Conservation (phyloP, 2,797 vertebrate genomes). For the Valencia hispanica region DNA sequence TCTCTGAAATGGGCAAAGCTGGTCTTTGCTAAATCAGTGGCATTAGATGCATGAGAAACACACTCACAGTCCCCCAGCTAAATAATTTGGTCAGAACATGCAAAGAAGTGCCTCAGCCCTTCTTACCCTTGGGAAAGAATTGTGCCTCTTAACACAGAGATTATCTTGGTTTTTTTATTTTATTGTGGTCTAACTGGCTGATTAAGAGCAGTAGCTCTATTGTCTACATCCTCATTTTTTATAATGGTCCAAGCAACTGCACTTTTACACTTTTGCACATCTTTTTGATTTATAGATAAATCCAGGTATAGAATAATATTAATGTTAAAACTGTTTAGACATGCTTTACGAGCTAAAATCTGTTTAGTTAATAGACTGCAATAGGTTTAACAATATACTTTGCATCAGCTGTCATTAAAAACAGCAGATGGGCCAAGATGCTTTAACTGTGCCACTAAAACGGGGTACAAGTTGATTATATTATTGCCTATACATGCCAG, state of each 20-base stretch:
- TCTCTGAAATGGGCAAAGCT: conserved; percentile 76
- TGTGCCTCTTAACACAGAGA: conserved; percentile 27
- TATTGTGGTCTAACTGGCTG: conserved; percentile 31
- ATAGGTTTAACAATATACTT: neutral
- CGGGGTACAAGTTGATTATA: neutral
- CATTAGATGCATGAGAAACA: conserved; percentile 79
- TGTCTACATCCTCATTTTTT: neutral
- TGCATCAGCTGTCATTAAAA: neutral
- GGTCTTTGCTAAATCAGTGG: conserved; percentile 79
- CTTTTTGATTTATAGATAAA: neutral
- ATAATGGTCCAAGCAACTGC: neutral
- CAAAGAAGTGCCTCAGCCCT: conserved; percentile 45
- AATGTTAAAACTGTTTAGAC: too few relatives aligned
- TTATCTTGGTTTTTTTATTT: conserved; percentile 30
- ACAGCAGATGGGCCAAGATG: neutral
- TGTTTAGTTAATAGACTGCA: neutral
- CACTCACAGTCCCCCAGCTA: conserved; percentile 49
- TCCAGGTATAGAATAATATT: neutral
- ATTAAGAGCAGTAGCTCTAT: neutral
- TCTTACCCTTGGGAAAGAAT: conserved; percentile 36
- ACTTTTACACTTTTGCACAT: neutral
- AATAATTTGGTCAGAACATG: conserved; percentile 74
- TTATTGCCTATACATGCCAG: neutral
- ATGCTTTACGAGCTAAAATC: neutral
- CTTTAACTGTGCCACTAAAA: neutral